Evolutionary conservation across 2,113 vertebrate genomes (phyloP).

Genomic region (Melospiza georgiana): DNA sequence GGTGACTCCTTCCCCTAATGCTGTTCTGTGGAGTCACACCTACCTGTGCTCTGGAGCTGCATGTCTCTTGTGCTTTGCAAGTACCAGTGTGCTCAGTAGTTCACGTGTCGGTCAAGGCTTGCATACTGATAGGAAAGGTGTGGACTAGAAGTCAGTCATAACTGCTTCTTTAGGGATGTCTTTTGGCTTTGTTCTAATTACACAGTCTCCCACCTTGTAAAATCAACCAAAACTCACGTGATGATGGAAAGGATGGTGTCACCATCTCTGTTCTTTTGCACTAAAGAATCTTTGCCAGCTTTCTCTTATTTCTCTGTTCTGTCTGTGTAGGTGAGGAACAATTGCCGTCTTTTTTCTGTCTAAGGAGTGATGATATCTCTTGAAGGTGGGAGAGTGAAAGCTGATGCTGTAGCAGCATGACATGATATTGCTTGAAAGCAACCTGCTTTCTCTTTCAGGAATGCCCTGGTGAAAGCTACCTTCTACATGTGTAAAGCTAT

Average conservation of each 20-base stretch:
- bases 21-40: neutral
- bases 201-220: neutral
- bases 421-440: neutral
- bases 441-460: slow-evolving; percentile 73
- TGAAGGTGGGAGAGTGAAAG: neutral
- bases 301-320: neutral
- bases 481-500: slow-evolving; percentile 89
- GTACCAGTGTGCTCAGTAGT: neutral
- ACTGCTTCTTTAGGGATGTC: neutral
- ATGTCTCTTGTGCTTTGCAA: neutral
- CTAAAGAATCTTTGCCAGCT: neutral
- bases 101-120: neutral
- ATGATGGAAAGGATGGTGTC: neutral
- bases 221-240: neutral
- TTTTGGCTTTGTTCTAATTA: neutral
- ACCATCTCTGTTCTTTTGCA: neutral
- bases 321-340: neutral
- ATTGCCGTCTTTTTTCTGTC: neutral
- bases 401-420: neutral
- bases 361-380: neutral
- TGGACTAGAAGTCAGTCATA: neutral
- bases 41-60: neutral
- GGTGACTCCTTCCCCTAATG: neutral
- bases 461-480: slow-evolving; percentile 87
- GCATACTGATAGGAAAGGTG: neutral